phyloP scores from a whole-genome alignment of 2,888 invertebrate genomes.

The Rhingia campestris region DNA sequence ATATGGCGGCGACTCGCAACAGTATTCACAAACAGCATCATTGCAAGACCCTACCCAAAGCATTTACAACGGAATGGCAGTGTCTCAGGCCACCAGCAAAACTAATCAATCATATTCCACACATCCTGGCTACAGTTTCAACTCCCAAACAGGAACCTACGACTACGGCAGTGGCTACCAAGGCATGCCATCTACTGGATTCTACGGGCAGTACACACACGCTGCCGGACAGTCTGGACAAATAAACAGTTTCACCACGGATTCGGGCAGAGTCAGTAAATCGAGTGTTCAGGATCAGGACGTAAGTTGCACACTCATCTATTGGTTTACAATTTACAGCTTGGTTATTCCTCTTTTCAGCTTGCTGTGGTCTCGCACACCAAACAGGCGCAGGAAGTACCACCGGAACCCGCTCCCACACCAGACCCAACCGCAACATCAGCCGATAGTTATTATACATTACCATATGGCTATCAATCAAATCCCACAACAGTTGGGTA shows the following conservation, averaged over 20 bases:
- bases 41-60: slow-evolving; percentile 33
- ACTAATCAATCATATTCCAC: slow-evolving; percentile 73
- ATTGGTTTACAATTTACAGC: not conserved
- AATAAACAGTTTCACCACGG: slow-evolving; percentile 78
- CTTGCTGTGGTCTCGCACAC: slow-evolving; percentile 80
- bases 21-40: slow-evolving; percentile 21
- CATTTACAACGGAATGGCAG: slow-evolving; percentile 19
- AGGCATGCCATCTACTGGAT: slow-evolving; percentile 75
- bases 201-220: slow-evolving; percentile 79
- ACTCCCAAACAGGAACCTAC: slow-evolving; percentile 84
- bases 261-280: slow-evolving; percentile 79
- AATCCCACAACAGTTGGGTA: slow-evolving; percentile 60
- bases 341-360: slow-evolving; percentile 68
- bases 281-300: slow-evolving; percentile 76
- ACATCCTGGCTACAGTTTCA: slow-evolving; percentile 86
- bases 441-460: slow-evolving; percentile 78
- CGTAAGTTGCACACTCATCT: slow-evolving; percentile 75
- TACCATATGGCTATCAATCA: slow-evolving; percentile 81
- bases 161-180: slow-evolving; percentile 87
- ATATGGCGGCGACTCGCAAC: slow-evolving; percentile 30
- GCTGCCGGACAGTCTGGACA: slow-evolving; percentile 75
- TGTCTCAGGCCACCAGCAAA: slow-evolving; percentile 20
- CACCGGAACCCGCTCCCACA: slow-evolving; percentile 17
- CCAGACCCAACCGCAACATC: slow-evolving; percentile 29
- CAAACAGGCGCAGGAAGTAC: slow-evolving; percentile 74